Base-by-base conservation (phyloP, 2,113 vertebrate genomes). In the Sitta europaea region DNA sequence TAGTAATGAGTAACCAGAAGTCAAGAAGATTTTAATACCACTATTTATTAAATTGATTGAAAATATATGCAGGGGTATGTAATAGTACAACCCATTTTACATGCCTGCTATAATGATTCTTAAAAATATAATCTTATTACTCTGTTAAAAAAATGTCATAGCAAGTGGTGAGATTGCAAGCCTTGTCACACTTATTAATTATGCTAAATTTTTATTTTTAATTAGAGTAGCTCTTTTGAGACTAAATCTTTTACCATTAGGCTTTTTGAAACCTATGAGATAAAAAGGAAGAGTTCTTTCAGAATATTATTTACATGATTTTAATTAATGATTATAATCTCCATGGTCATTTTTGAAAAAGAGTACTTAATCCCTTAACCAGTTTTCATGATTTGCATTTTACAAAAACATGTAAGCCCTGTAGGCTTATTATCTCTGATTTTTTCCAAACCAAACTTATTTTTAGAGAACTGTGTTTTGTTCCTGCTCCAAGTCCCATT, bases 281-380 rank as follows among this genome's bases (percentile, higher is more conserved):
- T 98, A 97, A 98, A 98, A 98, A 96, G 70, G 47, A 82, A 96
- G 59, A 91, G 65, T 97, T 98, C 94, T 98, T 98, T 98, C 66
- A 95, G 96, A 97, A 96, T 97, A 96, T 98, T 98, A 98, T 98
- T 98, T 98, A 98, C 98, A 98, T 97, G 70, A 98, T 98, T 98
- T 97, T 98, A 98, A 98, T 98, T 98, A 98, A 98, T 98, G 97
- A 98, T 98, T 98, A 88, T 98, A 98, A 98, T 98, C 97, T 98
- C 97, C 88, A 90, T 97, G 97, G 98, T 97, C 96, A 97, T 96
- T 98, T 98, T 97, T 97, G 77, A 97, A 97, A 98, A 98, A 98
- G 92, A 98, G 58, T 96, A 96, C 97, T 98, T 98, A 98, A 98
- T 98, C 96, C 94, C 92, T 97, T 97, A 97, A 96, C 96, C 85